Evolutionary conservation across 2,113 vertebrate genomes (phyloP).

Genomic region (Tetraodon nigroviridis): DNA sequence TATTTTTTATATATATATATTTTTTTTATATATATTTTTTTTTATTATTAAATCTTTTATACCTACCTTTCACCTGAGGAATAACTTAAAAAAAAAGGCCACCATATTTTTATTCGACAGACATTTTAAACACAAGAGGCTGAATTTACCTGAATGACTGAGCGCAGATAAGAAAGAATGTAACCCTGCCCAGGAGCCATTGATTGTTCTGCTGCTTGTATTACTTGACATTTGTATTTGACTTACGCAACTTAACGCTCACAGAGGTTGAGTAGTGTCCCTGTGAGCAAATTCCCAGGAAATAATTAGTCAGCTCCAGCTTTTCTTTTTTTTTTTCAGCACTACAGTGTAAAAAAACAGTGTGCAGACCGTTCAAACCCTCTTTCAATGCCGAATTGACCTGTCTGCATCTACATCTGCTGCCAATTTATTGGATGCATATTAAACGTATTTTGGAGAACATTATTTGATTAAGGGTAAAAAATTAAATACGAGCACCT

Average conservation of each 20-base stretch:
- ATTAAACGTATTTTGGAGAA: conserved; percentile 54
- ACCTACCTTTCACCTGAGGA: not conserved
- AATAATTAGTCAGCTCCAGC: conserved; percentile 14
- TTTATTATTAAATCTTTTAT: no score
- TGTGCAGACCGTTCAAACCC: not conserved
- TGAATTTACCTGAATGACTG: not conserved
- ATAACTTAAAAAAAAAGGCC: not conserved
- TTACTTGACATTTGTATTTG: conserved; percentile 29
- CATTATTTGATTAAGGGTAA: conserved; percentile 54
- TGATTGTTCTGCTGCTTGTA: conserved; percentile 30
- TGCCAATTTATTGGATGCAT: conserved; percentile 63
- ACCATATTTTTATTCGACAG: not conserved
- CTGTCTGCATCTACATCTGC: conserved; percentile 36
- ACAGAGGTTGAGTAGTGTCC: conserved; percentile 15
- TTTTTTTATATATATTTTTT: no score
- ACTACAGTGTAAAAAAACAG: conserved; percentile 18
- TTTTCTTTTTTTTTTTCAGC: no score
- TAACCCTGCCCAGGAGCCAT: conserved; percentile 20
- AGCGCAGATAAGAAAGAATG: not conserved
- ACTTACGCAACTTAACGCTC: conserved; percentile 10
- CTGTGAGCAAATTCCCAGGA: conserved; percentile 20
- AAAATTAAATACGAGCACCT: conserved; percentile 43
- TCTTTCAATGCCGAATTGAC: conserved; percentile 32
- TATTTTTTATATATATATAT: no score
- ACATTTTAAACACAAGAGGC: not conserved